A percentile compares a stretch with the other conserved stretches of the same genome.
These are phyloP conservation scores for Troides aeacus DNA, from an alignment of 2,888 invertebrate genomes.

Conservation along the genomic window DNA sequence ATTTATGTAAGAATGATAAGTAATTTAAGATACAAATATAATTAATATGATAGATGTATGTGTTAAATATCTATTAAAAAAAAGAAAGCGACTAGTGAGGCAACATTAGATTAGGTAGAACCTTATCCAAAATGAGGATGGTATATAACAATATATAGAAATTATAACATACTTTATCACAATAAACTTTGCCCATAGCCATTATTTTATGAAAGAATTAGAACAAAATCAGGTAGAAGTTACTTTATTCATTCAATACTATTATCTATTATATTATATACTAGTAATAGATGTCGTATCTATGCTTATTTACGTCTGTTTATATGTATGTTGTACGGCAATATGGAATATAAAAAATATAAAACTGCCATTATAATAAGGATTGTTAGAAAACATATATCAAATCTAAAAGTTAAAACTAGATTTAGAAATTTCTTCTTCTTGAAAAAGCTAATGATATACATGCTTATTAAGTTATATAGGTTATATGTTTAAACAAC, in stretches of 20 bases:
- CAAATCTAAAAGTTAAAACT: not conserved
- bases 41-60: not conserved
- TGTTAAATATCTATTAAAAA: conserved; percentile 13
- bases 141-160: no score
- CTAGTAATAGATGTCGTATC: not conserved
- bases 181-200: not conserved
- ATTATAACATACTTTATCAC: no score
- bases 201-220: not conserved
- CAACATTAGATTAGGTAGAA: conserved; percentile 31
- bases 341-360: not conserved
- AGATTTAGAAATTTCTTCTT: not conserved
- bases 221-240: not conserved
- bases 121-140: not conserved
- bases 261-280: not conserved
- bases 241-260: not conserved
- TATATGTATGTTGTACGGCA: not conserved
- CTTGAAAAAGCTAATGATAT: not conserved
- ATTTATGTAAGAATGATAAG: not conserved
- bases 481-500: not conserved
- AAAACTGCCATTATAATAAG: not conserved
- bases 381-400: not conserved
- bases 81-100: conserved; percentile 40
- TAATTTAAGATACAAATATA: not conserved
- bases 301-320: not conserved
- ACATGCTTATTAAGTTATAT: no score